These are phyloP conservation scores for Murina feae DNA, from an alignment of 2,113 vertebrate species.

Conservation along the genomic window DNA sequence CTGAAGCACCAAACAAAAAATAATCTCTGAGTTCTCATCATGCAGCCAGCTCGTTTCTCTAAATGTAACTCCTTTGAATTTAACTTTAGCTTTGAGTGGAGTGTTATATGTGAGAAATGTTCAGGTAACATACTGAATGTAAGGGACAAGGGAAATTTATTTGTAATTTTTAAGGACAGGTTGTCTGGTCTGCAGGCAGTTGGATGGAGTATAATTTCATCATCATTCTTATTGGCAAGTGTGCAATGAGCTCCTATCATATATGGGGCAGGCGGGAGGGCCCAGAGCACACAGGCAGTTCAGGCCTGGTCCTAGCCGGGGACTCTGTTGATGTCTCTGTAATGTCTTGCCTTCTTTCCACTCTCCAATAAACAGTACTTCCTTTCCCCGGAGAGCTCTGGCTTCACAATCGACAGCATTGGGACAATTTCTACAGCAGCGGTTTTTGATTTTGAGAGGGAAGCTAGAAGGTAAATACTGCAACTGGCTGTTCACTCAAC, in stretches of 20 bases:
- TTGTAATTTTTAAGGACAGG: not conserved
- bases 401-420: conserved; percentile 22
- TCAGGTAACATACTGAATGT: not conserved
- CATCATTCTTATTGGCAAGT: not conserved
- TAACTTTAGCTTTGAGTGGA: not conserved
- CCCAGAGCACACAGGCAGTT: not conserved
- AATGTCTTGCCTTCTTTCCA: not conserved
- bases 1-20: not conserved
- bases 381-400: conserved; percentile 30
- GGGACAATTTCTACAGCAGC: conserved; percentile 44
- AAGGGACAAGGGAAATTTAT: not conserved
- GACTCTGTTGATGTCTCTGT: not conserved
- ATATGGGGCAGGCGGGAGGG: rapidly evolving
- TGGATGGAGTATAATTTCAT: not conserved
- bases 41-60: not conserved
- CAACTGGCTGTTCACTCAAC: not conserved
- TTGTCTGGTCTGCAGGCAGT: not conserved
- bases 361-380: conserved; percentile 43
- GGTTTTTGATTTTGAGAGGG: conserved; percentile 41
- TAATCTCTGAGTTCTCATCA: not conserved
- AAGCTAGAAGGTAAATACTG: conserved; percentile 33
- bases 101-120: not conserved
- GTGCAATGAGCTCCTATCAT: not conserved
- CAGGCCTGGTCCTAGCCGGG: not conserved
- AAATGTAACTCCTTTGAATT: not conserved